phyloP scores from a whole-genome alignment of 2,888 invertebrate species.

The Metellina segmentata region DNA sequence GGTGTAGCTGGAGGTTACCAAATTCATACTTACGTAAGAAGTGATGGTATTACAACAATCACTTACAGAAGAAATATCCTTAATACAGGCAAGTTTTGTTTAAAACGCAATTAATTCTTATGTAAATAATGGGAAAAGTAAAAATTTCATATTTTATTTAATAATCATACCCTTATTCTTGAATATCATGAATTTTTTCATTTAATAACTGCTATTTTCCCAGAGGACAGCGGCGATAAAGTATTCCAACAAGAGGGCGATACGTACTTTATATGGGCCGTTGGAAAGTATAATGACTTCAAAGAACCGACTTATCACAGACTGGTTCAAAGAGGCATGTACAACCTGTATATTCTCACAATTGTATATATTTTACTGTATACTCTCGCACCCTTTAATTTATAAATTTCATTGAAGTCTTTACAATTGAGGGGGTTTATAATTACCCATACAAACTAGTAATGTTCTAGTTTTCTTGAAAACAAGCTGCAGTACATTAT shows the following conservation, averaged over 20 bases:
- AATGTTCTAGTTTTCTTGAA: too few relatives aligned
- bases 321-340: constrained; percentile 85
- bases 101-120: neutral
- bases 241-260: constrained; percentile 85
- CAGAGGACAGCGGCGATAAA: constrained; percentile 80
- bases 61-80: constrained; percentile 89
- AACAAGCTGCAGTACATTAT: too few relatives aligned
- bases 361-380: neutral
- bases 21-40: constrained; percentile 87
- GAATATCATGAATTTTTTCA: neutral
- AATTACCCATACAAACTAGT: too few relatives aligned
- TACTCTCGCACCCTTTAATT: neutral
- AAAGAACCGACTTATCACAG: constrained; percentile 92
- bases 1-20: constrained; percentile 90
- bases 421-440: too few relatives aligned
- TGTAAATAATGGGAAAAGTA: neutral
- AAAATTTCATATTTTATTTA: neutral
- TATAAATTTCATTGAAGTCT: too few relatives aligned
- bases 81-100: constrained; percentile 75
- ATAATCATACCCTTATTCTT: neutral
- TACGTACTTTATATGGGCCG: constrained; percentile 89
- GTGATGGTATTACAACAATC: constrained; percentile 89
- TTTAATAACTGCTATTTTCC: neutral
- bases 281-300: constrained; percentile 89
- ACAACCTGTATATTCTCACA: too few relatives aligned